These are phyloP conservation scores for Cacoxenus indagator DNA, from an alignment of 2,888 invertebrate species.

Conservation along the genomic window DNA sequence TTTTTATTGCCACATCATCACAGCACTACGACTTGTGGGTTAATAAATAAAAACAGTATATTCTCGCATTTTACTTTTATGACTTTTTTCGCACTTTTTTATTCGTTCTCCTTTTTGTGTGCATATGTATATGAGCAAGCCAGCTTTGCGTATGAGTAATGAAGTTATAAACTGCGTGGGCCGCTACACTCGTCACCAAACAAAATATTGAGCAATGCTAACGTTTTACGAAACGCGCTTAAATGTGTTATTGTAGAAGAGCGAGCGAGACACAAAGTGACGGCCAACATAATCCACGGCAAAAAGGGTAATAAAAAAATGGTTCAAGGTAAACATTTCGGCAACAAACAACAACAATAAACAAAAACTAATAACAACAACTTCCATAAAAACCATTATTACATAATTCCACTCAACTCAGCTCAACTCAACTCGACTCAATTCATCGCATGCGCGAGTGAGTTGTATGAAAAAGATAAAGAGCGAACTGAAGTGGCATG, in stretches of 20 bases:
- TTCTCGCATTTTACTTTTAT: slow-evolving; percentile 32
- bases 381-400: background rate
- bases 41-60: background rate
- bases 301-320: background rate
- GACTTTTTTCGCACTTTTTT: background rate
- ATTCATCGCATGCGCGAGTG: background rate
- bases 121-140: slow-evolving; percentile 23
- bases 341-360: background rate
- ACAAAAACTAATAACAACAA: background rate
- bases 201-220: no score
- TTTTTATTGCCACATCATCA: background rate
- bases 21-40: background rate
- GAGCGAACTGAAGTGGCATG: background rate
- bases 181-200: no score
- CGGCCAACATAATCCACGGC: no score
- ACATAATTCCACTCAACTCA: background rate
- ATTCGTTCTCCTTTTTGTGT: slow-evolving; percentile 17
- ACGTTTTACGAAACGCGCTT: no score
- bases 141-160: background rate
- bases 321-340: slow-evolving; percentile 14
- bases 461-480: background rate
- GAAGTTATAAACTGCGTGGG: no score
- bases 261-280: background rate
- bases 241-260: no score
- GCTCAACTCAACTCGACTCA: background rate